These are phyloP conservation scores for Hirundichthys speculiger DNA, from an alignment of 2,113 vertebrate genomes.

Conservation along the genomic window DNA sequence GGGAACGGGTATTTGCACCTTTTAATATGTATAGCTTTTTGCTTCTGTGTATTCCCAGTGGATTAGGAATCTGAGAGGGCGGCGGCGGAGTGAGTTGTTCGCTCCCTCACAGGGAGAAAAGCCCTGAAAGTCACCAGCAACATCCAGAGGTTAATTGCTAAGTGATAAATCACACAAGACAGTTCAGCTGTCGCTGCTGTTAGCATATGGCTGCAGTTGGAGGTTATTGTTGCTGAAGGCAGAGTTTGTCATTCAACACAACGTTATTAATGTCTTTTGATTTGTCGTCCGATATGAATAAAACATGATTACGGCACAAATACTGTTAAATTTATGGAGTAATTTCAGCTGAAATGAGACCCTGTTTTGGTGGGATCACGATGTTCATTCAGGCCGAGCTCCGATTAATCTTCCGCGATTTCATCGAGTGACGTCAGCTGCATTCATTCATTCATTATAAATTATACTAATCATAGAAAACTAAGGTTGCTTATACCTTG, in stretches of 20 bases:
- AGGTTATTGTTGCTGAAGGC: conserved; percentile 1
- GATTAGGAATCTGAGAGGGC: conserved; percentile 38
- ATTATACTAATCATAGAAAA: neutral
- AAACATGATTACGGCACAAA: neutral
- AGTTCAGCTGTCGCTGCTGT: conserved; percentile 25
- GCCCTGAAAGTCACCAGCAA: conserved; percentile 47
- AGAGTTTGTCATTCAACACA: conserved; percentile 1
- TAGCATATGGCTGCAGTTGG: conserved; percentile 20
- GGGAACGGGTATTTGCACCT: conserved; percentile 37
- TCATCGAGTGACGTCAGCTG: neutral
- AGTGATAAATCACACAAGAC: conserved; percentile 61
- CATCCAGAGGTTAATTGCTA: conserved; percentile 60
- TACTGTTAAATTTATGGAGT: neutral
- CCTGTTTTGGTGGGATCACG: neutral
- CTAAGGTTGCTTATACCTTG: too few relatives aligned
- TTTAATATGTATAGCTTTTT: conserved; percentile 67
- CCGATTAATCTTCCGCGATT: conserved; percentile 9
- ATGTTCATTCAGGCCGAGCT: conserved; percentile 2
- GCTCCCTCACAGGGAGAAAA: conserved; percentile 25
- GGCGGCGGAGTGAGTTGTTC: conserved; percentile 25
- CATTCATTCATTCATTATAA: neutral
- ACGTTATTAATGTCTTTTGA: neutral
- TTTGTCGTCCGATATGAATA: conserved; percentile 11
- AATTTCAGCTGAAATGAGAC: neutral
- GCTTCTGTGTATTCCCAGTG: conserved; percentile 27